phyloP scores from a whole-genome alignment of 1,140 invertebrate species.

The Ips typographus region DNA sequence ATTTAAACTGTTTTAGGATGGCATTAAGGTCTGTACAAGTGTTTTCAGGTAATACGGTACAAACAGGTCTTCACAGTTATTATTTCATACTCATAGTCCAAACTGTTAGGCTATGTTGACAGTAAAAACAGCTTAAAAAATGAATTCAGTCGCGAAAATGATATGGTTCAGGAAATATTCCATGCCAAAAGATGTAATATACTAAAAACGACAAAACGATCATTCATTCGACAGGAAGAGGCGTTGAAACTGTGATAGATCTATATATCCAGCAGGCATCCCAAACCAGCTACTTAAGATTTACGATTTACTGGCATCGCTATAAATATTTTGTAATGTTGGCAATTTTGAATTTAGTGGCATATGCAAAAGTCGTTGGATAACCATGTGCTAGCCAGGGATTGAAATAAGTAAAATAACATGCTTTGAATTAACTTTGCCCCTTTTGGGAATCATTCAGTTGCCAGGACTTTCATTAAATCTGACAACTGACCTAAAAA shows the following conservation, averaged over 20 bases:
- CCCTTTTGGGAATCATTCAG: neutral
- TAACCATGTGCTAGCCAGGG: neutral
- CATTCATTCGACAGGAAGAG: constrained; percentile 1
- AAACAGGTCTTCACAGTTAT: neutral
- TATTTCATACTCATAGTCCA: neutral
- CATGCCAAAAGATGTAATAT: neutral
- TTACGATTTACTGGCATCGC: neutral
- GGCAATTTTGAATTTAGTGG: neutral
- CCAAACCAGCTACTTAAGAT: neutral
- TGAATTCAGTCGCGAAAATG: neutral
- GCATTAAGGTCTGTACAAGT: too few species aligned
- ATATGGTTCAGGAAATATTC: neutral
- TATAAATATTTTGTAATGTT: neutral
- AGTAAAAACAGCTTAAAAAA: neutral
- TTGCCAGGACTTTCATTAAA: too few species aligned
- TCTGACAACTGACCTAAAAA: too few species aligned
- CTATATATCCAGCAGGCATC: neutral
- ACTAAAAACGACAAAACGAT: neutral
- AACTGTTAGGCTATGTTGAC: neutral
- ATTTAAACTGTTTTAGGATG: too few species aligned
- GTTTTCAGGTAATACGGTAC: neutral
- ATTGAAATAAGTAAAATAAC: neutral
- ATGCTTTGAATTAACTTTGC: neutral
- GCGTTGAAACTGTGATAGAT: constrained; percentile 5
- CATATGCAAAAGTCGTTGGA: neutral